These are phyloP conservation scores for Pandemis cinnamomeana DNA, from an alignment of 2,888 invertebrate species.

Conservation along the genomic window DNA sequence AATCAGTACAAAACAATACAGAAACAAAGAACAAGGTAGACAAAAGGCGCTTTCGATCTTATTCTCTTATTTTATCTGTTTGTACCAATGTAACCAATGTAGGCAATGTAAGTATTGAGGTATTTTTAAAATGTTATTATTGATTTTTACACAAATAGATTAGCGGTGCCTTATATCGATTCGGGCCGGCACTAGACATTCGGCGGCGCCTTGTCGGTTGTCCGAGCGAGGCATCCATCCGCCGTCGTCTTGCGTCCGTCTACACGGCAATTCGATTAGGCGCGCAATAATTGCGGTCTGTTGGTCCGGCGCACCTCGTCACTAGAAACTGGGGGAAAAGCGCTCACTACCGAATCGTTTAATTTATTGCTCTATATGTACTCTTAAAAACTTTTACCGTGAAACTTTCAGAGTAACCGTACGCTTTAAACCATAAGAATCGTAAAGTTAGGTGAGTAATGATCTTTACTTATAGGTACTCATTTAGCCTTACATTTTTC, in stretches of 20 bases:
- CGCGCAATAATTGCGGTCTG: constrained; percentile 45
- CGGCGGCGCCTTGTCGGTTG: constrained; percentile 28
- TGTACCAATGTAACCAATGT: too few relatives aligned
- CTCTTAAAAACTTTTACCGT: not conserved
- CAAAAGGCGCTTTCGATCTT: too few relatives aligned
- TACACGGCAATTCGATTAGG: constrained; percentile 48
- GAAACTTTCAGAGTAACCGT: too few relatives aligned
- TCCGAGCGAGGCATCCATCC: constrained; percentile 27
- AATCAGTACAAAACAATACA: too few relatives aligned
- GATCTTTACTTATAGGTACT: too few relatives aligned
- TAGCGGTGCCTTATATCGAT: constrained; percentile 3
- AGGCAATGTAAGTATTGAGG: too few relatives aligned
- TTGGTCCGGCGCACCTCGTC: constrained; percentile 31
- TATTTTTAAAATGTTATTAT: not conserved
- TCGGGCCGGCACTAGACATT: not conserved
- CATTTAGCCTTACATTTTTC: too few relatives aligned
- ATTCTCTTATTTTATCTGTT: too few relatives aligned
- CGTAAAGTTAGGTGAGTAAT: too few relatives aligned
- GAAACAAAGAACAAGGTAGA: too few relatives aligned
- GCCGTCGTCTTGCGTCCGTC: constrained; percentile 39
- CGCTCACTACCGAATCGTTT: constrained; percentile 7
- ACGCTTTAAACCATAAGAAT: too few relatives aligned
- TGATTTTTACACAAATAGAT: not conserved
- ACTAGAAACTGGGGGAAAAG: constrained; percentile 28
- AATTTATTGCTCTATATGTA: not conserved